Evolutionary conservation across 2,888 invertebrate species (phyloP), one percentile per base, ranked within the genome.

Genomic region (Marronus borbonicus): DNA sequence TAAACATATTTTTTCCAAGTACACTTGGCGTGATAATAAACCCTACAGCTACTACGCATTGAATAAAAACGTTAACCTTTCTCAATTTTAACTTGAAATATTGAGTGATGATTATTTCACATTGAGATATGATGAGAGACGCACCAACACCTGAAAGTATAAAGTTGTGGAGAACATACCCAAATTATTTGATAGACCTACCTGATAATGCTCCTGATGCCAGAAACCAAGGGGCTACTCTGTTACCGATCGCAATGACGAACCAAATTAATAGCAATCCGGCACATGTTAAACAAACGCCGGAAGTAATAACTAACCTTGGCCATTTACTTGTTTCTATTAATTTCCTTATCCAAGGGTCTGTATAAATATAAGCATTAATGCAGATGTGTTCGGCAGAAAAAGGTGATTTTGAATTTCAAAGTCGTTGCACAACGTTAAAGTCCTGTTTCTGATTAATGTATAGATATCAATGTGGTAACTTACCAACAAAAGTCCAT

Each of bases 281-380:
- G 0, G 92, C 91, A 70, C 91, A 91, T 0, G 90, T 90, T 82
- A 92, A 83, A 82, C 92, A 92, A 50, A 91, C 89, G 3, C 92
- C 92, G 1, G 91, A 88, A 58, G 91, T 87, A 0, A 91, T 90
- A 82, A 92, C 91, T 60, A 92, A 89, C 79, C 92, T 86, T 0
- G 92, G 92, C 91, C 92, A 92, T 80, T 90, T 90, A 84, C 91
- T 91, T 58, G 88, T 88, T 80, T 90, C 90, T 80, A 92, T 91
- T 72, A 93, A 87, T 10, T 90, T 89, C 70, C 91, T 86, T 80
- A 91, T 90, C 90, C 92, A 91, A 4, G 93, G 92, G 85, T 93
- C 93, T 87, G 89, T 82, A 85, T 66, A 50, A 36, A 72, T 10
- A 70, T 14, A 44, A 39, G 44, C 2, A 12, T 44, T 12, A 44